Evolutionary conservation across 2,113 vertebrate genomes (phyloP).

Genomic region (Gymnogyps californianus): DNA sequence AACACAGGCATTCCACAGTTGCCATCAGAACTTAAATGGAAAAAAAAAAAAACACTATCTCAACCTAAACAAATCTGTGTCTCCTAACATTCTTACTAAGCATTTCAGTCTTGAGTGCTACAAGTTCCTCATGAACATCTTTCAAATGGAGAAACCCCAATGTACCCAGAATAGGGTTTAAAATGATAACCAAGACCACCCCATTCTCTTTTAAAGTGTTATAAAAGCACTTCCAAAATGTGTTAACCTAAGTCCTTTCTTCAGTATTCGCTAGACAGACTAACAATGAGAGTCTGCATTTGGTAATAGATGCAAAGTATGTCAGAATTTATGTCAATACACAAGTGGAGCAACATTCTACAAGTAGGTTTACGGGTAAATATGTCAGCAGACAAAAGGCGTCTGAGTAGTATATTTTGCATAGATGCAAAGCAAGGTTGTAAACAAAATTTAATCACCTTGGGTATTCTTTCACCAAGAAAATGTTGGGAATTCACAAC

Average conservation of each 20-base stretch:
- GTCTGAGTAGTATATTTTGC: neutral
- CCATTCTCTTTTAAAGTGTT: neutral
- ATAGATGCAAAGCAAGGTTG: neutral
- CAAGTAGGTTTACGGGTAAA: neutral
- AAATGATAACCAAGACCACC: neutral
- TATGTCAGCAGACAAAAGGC: neutral
- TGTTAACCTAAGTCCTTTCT: neutral
- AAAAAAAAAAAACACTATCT: neutral
- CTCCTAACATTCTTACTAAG: neutral
- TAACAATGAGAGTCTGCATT: neutral
- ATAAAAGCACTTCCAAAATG: neutral
- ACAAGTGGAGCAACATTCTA: neutral
- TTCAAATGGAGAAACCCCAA: neutral
- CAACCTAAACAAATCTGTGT: neutral
- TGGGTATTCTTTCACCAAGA: neutral
- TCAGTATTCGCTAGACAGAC: neutral
- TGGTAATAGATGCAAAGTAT: neutral
- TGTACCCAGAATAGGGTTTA: neutral
- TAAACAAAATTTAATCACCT: neutral
- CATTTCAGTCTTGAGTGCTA: neutral
- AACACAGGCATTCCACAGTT: neutral
- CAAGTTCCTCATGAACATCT: neutral
- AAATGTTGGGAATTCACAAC: neutral
- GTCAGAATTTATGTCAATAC: neutral
- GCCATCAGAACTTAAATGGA: neutral